Evolutionary conservation across 2,113 vertebrate species (phyloP).

Genomic region (Otus sunia): DNA sequence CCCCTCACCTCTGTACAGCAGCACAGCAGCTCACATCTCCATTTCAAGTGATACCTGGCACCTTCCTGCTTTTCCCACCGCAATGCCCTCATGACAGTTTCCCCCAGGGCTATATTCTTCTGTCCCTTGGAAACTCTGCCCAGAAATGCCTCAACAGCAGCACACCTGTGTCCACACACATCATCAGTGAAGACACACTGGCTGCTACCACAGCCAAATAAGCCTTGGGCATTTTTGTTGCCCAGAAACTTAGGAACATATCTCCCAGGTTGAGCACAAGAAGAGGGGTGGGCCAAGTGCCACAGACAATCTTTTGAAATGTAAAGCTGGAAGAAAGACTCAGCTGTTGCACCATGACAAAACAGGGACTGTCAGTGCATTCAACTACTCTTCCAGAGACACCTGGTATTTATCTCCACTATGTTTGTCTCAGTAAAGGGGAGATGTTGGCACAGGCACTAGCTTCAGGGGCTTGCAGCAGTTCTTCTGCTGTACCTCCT

Average conservation of each 20-base stretch:
- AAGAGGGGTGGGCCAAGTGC: background rate
- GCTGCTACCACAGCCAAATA: background rate
- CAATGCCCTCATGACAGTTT: background rate
- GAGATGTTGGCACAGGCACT: background rate
- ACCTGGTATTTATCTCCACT: conserved; percentile 26
- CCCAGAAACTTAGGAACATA: background rate
- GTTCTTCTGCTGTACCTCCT: background rate
- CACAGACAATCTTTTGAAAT: background rate
- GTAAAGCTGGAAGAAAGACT: background rate
- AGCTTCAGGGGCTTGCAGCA: background rate
- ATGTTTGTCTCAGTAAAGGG: background rate
- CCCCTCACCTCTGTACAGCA: background rate
- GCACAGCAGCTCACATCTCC: accelerated
- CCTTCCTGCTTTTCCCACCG: background rate
- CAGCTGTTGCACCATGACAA: background rate
- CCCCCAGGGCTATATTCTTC: background rate
- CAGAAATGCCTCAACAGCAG: background rate
- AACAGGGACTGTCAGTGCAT: background rate
- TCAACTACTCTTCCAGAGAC: background rate
- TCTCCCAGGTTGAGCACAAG: background rate
- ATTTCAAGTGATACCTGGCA: background rate
- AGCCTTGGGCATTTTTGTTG: background rate
- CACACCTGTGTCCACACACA: background rate
- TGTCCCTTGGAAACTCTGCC: background rate
- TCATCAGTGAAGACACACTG: background rate